A percentile compares a stretch with the other conserved stretches of the same genome.
These are phyloP conservation scores for Proisotoma minuta DNA, from an alignment of 2,888 invertebrate genomes.

Conservation along the genomic window DNA sequence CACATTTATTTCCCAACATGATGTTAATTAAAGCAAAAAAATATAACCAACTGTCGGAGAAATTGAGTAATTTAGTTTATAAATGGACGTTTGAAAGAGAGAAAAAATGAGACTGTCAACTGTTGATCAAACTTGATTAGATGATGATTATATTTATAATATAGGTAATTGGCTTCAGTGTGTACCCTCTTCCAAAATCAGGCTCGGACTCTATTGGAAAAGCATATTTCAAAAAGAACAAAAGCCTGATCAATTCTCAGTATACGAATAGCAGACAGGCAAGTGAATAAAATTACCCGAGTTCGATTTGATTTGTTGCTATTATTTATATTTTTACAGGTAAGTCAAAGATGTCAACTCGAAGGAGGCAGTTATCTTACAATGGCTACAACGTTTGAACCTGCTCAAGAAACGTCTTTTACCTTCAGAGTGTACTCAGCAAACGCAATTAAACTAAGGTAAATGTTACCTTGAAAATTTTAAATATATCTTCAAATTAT, in stretches of 20 bases:
- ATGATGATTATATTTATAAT: slow-evolving; percentile 21
- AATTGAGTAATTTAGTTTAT: background rate
- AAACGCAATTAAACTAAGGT: slow-evolving; percentile 70
- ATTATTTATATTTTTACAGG: slow-evolving; percentile 47
- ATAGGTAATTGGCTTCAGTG: slow-evolving; percentile 75
- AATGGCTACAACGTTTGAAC: slow-evolving; percentile 85
- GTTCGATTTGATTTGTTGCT: slow-evolving; percentile 3
- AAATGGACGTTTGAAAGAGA: too few species aligned
- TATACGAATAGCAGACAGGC: slow-evolving; percentile 90
- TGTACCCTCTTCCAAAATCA: slow-evolving; percentile 68
- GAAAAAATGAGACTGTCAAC: too few species aligned
- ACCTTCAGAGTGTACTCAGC: slow-evolving; percentile 75
- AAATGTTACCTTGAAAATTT: slow-evolving; percentile 50
- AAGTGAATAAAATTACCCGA: slow-evolving; percentile 6
- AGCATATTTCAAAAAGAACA: slow-evolving; percentile 76
- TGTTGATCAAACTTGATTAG: too few species aligned
- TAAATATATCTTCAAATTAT: slow-evolving; percentile 3
- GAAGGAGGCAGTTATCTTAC: slow-evolving; percentile 78
- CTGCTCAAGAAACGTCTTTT: slow-evolving; percentile 82
- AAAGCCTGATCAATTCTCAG: slow-evolving; percentile 80
- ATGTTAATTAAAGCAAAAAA: too few species aligned
- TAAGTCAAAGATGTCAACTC: slow-evolving; percentile 68
- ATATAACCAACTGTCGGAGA: too few species aligned
- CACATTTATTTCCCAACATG: too few species aligned
- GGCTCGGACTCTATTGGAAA: slow-evolving; percentile 71